Evolutionary conservation across 2,113 vertebrate species (phyloP).

Genomic region (Bungarus multicinctus): DNA sequence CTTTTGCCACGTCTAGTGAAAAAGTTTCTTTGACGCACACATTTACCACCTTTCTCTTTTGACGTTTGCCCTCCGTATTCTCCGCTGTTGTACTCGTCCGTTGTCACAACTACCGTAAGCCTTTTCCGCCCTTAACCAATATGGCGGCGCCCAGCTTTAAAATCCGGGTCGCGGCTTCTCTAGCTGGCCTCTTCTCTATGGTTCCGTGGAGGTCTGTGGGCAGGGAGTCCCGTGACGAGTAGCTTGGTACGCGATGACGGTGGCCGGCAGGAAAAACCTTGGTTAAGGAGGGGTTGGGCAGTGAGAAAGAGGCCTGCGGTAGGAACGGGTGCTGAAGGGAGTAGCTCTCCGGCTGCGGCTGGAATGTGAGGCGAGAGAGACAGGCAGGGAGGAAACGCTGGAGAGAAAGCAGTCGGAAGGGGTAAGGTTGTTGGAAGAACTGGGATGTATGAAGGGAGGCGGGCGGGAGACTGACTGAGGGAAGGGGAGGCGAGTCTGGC

Average conservation of each 20-base stretch:
- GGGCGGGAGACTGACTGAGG: background rate
- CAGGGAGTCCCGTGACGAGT: constrained; percentile 56
- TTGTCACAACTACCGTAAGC: constrained; percentile 2
- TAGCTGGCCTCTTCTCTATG: constrained; percentile 20
- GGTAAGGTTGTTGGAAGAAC: background rate
- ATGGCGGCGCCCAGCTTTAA: constrained; percentile 26
- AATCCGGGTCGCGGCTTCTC: constrained; percentile 24
- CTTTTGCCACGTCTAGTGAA: background rate
- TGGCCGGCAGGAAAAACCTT: background rate
- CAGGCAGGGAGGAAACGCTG: background rate
- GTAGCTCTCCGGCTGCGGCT: background rate
- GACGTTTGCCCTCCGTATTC: background rate
- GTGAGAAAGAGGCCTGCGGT: background rate
- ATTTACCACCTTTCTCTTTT: background rate
- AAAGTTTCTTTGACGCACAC: background rate
- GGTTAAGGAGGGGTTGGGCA: background rate
- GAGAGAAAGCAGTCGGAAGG: background rate
- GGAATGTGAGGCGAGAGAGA: background rate
- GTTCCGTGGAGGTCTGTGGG: constrained; percentile 47
- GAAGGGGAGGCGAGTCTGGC: background rate
- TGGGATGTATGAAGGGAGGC: background rate
- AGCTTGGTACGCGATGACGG: background rate
- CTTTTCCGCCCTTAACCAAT: constrained; percentile 24
- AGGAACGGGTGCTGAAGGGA: background rate
- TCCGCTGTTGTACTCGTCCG: background rate